Evolutionary conservation across 1,140 invertebrate genomes (phyloP), one percentile per base, ranked within the genome.

Genomic region (Lordiphosa clarofinis): DNA sequence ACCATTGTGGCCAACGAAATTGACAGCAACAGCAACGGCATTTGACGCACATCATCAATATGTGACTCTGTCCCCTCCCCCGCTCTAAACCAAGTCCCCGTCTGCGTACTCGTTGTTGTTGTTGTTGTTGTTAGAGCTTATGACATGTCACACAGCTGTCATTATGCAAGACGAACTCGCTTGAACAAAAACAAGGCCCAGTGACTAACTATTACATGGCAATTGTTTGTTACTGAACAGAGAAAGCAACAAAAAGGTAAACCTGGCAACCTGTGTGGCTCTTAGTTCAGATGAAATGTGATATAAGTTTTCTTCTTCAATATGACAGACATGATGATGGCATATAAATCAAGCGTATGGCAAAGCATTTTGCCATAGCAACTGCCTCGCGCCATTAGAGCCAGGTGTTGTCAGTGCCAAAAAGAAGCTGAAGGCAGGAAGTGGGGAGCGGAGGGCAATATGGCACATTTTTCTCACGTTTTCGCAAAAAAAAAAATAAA

Each of bases 41-140:
- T 69, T 78, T 79, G 74, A 79, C 59, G 74, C 68, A 79, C 74
- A 79, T 73, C 73, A 78, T 78, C 74, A 78, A 78, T 79, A 78
- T 78, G 73, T 63, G 73, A 60, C 63, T 68, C 53, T 42, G 35
- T 43, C 9, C 28, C 21, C 37, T n/a, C n/a, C n/a, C 28, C 7
- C 9, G 11, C 33, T 21, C 8, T 36, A 24, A 33, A n/a, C 21
- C 15, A 15, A 15, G 15, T 3, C 3, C 1, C 44, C 31, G 11
- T 53, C 15, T 15, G 15, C 15, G 15, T 15, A 1, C 1, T 15
- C 3, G 43, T 9, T 6, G 39, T 24, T 62, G 54, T 28, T 52
- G 54, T 43, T 64, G 42, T 36, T 48, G 21, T 53, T 50, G 47
- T 50, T 43, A 35, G 24, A 49, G 46, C 53, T 63, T 69, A 73